These are phyloP conservation scores for Beris morrisii DNA, from an alignment of 2,888 invertebrate genomes.

Conservation along the genomic window DNA sequence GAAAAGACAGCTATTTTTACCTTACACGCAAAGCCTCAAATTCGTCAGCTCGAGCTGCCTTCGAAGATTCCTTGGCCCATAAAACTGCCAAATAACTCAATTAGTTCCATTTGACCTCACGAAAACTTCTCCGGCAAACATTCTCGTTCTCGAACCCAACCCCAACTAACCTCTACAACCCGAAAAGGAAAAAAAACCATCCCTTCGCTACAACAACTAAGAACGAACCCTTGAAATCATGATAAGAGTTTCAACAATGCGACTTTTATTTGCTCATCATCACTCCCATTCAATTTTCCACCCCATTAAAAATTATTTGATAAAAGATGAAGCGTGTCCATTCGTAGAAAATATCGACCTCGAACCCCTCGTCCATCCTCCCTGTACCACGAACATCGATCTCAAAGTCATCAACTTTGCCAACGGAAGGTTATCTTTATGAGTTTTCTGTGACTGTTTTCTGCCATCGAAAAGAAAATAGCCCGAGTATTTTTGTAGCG, in stretches of 20 bases:
- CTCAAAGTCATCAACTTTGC: slow-evolving; percentile 26
- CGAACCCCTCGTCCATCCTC: not conserved
- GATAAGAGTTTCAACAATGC: slow-evolving; percentile 35
- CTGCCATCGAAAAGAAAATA: slow-evolving; percentile 1
- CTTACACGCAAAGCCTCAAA: too few species aligned
- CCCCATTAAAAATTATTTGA: slow-evolving; percentile 43
- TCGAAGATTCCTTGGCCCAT: not conserved
- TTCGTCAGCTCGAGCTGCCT: too few species aligned
- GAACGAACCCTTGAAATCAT: slow-evolving; percentile 11
- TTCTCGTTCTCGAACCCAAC: not conserved
- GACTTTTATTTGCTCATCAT: slow-evolving; percentile 46
- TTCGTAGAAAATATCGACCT: slow-evolving; percentile 25
- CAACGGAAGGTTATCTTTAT: slow-evolving; percentile 13
- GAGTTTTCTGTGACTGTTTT: slow-evolving; percentile 14
- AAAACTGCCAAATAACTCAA: slow-evolving; percentile 26
- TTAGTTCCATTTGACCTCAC: slow-evolving; percentile 32
- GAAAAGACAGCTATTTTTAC: too few species aligned
- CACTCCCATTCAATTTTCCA: slow-evolving; percentile 46
- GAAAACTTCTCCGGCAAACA: slow-evolving; percentile 15
- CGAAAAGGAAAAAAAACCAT: slow-evolving; percentile 11
- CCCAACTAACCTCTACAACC: not conserved
- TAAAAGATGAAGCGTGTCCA: slow-evolving; percentile 37
- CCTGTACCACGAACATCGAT: not conserved
- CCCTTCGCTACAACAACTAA: too few species aligned
- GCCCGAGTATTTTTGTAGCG: slow-evolving; percentile 10